Base-by-base conservation (phyloP, 2,888 invertebrate species). In the Gibbula magus region DNA sequence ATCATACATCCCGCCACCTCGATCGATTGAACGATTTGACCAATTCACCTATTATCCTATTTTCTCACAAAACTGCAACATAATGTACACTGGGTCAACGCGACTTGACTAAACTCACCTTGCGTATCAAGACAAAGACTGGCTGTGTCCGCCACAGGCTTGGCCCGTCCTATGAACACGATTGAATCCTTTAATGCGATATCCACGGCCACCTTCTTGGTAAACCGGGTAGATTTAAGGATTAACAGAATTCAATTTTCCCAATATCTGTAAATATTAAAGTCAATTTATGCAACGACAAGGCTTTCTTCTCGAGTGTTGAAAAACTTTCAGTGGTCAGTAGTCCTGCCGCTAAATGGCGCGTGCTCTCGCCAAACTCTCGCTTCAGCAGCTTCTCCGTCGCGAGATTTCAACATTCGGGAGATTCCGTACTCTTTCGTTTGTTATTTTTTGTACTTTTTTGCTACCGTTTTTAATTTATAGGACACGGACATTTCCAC, bases 351-450 rank as follows among this genome's bases (percentile, higher is more conserved):
- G 79, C 75, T 79, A 61, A 79, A 79, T 79, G 79, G 79, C 79
- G 79, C 75, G 81, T 73, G 75, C 79, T 82, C 83, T 80, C 81
- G 80, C 67, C 25, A 75, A 77, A 76, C 45, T 81, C 79, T 80
- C 82, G 81, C 70, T 76, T 73, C 22, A 74, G 78, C 61, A 78
- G 53, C n/a, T 29, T 25, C 32, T 75, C 53, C 35, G 75, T n/a
- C 75, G 75, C 52, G 32, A 75, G 75, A 54, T 10, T n/a, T 75
- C 32, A 54, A 32, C n/a, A 25, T 75, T 75, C 75, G 70, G 70
- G 32, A 35, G 29, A 35, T 70, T 70, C 70, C 70, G 70, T 29
- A 70, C 4, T 2, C 3, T 20, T 18, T 35, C 29, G 10, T 32
- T 22, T 22, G 39, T 70, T 18, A 70, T 70, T 32, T 70, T 13